Evolutionary conservation across 2,888 invertebrate species (phyloP).

Genomic region (Pediacus dermestoides): DNA sequence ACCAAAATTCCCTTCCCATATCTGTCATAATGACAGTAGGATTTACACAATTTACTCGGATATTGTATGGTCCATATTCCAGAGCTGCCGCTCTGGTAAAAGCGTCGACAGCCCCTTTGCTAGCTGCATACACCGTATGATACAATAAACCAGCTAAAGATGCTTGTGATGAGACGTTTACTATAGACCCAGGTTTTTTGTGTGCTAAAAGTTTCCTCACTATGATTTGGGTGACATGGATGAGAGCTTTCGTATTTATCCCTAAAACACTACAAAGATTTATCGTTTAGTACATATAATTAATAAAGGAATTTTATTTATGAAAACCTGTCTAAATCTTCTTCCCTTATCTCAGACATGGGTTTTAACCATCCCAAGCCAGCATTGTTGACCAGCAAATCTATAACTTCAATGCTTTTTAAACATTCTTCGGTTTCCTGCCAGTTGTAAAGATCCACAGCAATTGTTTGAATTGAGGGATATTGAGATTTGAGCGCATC

Average conservation of each 20-base stretch:
- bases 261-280: conserved; percentile 60
- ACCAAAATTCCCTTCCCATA: conserved; percentile 79
- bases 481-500: conserved; percentile 41
- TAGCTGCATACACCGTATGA: conserved; percentile 78
- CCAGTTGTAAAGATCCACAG: conserved; percentile 74
- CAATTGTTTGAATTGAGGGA: conserved; percentile 61
- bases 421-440: conserved; percentile 60
- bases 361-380: conserved; percentile 67
- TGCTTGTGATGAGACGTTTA: conserved; percentile 88
- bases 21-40: conserved; percentile 93
- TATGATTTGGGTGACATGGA: conserved; percentile 82
- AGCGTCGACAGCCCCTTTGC: conserved; percentile 86
- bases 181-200: conserved; percentile 73
- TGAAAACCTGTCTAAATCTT: conserved; percentile 67
- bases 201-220: conserved; percentile 68
- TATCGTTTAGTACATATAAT: too few relatives aligned
- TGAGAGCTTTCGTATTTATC: conserved; percentile 79
- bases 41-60: conserved; percentile 88
- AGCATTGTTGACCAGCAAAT: conserved; percentile 86
- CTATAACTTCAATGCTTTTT: conserved; percentile 58
- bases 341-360: conserved; percentile 64
- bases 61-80: conserved; percentile 78
- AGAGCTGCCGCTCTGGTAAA: conserved; percentile 78
- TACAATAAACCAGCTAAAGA: conserved; percentile 69
- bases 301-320: conserved; percentile 7